These are phyloP conservation scores for Dichetophora obliterata DNA, from an alignment of 2,888 invertebrate genomes.

Conservation along the genomic window DNA sequence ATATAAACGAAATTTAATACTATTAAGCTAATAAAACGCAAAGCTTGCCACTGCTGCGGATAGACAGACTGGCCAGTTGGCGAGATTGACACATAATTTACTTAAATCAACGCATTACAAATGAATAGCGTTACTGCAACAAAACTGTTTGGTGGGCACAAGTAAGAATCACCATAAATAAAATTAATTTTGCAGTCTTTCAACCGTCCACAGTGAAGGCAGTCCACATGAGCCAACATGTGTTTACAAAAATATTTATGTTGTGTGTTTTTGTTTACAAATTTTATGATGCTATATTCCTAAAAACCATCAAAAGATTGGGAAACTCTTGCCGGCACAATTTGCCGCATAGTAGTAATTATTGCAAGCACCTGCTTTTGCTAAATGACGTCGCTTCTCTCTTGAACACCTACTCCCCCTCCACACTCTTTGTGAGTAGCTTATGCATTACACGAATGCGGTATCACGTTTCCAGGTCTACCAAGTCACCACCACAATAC, in stretches of 20 bases:
- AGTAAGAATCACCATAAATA: neutral
- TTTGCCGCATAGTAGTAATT: too few species aligned
- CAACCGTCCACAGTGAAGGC: neutral
- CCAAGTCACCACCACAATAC: constrained; percentile 12
- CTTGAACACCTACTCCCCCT: too few species aligned
- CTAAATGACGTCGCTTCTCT: too few species aligned
- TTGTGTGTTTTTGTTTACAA: too few species aligned
- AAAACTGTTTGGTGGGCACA: neutral
- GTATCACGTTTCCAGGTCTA: constrained; percentile 38
- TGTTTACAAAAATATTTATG: too few species aligned
- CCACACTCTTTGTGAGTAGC: neutral
- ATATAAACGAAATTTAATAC: constrained; percentile 10
- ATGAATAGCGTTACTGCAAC: constrained; percentile 27
- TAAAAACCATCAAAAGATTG: neutral
- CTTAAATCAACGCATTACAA: constrained; percentile 23
- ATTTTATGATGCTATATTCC: too few species aligned
- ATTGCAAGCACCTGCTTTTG: too few species aligned
- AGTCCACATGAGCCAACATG: neutral
- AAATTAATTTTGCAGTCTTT: neutral
- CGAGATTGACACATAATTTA: constrained; percentile 8
- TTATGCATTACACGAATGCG: constrained; percentile 10
- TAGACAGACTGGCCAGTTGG: neutral
- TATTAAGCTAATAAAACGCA: constrained; percentile 6
- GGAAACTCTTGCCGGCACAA: neutral
- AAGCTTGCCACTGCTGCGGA: neutral